A percentile compares a stretch with the other conserved stretches of the same genome.
Conservation (phyloP, 2,113 vertebrate species). For the Calypte anna region DNA sequence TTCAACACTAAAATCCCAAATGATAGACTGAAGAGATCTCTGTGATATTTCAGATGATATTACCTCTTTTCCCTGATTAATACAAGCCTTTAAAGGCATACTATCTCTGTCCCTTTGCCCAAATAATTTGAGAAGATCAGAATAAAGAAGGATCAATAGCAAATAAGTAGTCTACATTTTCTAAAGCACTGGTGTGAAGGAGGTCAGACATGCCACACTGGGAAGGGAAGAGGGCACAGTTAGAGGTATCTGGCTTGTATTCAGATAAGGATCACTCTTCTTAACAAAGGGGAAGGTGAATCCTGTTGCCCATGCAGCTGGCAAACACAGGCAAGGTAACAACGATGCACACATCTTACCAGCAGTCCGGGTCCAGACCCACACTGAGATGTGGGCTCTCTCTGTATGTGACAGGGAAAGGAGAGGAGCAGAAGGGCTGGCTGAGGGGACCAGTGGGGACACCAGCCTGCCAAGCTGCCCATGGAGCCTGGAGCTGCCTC, state of each 20-base stretch:
- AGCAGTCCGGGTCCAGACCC: background rate
- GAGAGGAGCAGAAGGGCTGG: background rate
- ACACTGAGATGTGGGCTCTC: background rate
- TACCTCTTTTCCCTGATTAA: constrained; percentile 32
- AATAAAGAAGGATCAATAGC: constrained; percentile 17
- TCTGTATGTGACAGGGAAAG: background rate
- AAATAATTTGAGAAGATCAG: constrained; percentile 20
- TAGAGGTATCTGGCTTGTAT: background rate
- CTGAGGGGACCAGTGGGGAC: background rate
- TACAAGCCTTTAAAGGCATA: constrained; percentile 15
- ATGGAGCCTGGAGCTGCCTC: constrained; percentile 27
- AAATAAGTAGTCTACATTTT: constrained; percentile 3
- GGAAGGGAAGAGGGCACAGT: background rate
- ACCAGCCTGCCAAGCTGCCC: constrained; percentile 38
- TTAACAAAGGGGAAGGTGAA: background rate
- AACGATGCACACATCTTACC: background rate
- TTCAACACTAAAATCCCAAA: constrained; percentile 44
- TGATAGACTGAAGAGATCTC: background rate
- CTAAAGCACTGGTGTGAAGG: background rate
- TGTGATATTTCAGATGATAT: constrained; percentile 18
- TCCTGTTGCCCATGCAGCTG: background rate
- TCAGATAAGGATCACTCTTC: rapidly evolving
- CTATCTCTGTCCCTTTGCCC: background rate
- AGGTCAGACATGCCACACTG: background rate
- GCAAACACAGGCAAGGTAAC: background rate